A percentile compares a stretch with the other conserved stretches of the same genome.
phyloP scores from a whole-genome alignment of 2,797 vertebrate genomes.

The Dermochelys coriacea region DNA sequence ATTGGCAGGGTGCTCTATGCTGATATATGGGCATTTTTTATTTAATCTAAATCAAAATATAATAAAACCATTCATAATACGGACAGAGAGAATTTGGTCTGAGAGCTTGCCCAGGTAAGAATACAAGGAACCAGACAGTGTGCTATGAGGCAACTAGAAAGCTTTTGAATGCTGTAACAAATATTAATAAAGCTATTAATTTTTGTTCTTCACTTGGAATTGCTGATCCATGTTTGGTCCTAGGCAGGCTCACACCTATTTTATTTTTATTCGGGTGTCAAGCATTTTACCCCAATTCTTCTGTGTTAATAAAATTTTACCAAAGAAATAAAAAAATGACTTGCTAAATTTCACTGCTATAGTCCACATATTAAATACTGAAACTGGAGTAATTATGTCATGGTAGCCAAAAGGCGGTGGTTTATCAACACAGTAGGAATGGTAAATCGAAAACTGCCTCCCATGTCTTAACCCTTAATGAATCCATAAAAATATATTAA shows the following conservation, averaged over 20 bases:
- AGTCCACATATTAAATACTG: not conserved
- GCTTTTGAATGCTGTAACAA: constrained; percentile 37
- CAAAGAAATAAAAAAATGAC: not conserved
- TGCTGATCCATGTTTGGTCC: constrained; percentile 17
- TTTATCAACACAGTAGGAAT: not conserved
- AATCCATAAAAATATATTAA: not conserved
- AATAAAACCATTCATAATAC: not conserved
- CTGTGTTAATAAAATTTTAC: not conserved
- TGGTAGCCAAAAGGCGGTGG: not conserved
- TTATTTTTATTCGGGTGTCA: constrained; percentile 12
- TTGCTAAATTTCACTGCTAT: not conserved
- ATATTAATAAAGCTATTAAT: constrained; percentile 43
- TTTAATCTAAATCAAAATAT: constrained; percentile 54
- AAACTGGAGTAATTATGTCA: not conserved
- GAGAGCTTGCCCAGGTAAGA: not conserved
- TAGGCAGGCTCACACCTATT: not conserved
- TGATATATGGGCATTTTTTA: constrained; percentile 24
- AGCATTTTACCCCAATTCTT: not conserved
- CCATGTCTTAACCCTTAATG: not conserved
- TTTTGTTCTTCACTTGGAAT: constrained; percentile 50
- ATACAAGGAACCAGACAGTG: not conserved
- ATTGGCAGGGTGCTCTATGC: constrained; percentile 8
- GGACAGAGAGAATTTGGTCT: not conserved
- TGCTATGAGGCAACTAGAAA: not conserved
- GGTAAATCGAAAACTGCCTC: not conserved